Evolutionary conservation across 1,140 invertebrate genomes (phyloP).

Genomic region (Argopecten irradians): DNA sequence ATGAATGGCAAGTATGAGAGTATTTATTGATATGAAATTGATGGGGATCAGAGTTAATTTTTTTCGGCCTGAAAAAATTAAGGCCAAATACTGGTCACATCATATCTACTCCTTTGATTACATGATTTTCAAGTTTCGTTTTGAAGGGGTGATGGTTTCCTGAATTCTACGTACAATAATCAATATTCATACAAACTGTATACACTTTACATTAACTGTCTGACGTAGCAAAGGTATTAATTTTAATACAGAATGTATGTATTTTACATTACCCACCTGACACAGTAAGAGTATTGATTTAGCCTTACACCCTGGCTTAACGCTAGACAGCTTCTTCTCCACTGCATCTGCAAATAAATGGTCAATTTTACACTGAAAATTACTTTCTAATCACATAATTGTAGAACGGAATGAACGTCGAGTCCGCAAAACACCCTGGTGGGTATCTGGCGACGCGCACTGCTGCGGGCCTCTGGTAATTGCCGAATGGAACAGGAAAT

Average conservation of each 20-base stretch:
- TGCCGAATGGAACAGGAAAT: not conserved
- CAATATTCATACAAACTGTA: too few species aligned
- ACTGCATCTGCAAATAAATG: constrained; percentile 35
- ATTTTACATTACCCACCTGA: constrained; percentile 38
- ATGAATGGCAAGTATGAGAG: too few species aligned
- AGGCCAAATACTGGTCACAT: too few species aligned
- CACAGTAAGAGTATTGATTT: constrained; percentile 43
- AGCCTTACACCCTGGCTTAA: constrained; percentile 42
- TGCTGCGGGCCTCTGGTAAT: not conserved
- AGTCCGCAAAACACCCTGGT: not conserved
- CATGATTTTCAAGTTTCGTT: too few species aligned
- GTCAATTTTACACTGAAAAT: not conserved
- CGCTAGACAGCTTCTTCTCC: constrained; percentile 34
- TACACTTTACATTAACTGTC: constrained; percentile 17
- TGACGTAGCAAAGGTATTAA: constrained; percentile 28
- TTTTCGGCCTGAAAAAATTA: too few species aligned
- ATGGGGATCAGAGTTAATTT: too few species aligned
- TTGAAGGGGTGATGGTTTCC: too few species aligned
- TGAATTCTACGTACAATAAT: too few species aligned
- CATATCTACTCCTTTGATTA: too few species aligned
- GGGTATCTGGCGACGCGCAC: not conserved
- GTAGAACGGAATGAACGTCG: not conserved
- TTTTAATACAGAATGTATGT: too few species aligned
- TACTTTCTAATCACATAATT: constrained; percentile 11
- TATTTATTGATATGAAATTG: too few species aligned